These are phyloP conservation scores for Ellobius talpinus DNA, from an alignment of 2,113 vertebrate genomes.

Conservation along the genomic window DNA sequence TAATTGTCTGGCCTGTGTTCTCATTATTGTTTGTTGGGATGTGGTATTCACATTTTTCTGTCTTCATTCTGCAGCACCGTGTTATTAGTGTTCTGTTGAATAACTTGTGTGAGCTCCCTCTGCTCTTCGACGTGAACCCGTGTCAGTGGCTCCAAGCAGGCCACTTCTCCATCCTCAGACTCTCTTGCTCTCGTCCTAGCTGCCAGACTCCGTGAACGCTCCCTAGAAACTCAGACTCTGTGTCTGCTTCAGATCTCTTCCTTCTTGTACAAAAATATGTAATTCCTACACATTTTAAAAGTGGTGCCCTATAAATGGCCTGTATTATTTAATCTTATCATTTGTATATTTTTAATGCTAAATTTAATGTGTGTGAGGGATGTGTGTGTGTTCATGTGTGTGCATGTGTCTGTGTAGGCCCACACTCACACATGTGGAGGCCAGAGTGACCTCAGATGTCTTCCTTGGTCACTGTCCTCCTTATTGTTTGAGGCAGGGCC, in stretches of 20 bases:
- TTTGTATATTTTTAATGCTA: constrained; percentile 1
- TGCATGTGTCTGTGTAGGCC: neutral
- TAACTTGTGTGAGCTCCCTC: neutral
- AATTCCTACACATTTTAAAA: constrained; percentile 18
- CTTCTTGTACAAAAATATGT: neutral
- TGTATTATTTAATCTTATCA: constrained; percentile 35
- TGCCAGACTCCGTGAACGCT: neutral
- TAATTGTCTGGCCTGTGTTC: constrained; percentile 68
- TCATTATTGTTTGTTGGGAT: constrained; percentile 50
- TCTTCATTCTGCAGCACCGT: constrained; percentile 36
- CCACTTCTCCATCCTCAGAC: neutral
- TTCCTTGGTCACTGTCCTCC: too few species aligned
- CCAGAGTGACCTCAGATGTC: neutral
- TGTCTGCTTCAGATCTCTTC: neutral
- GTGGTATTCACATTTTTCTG: constrained; percentile 37
- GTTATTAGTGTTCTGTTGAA: constrained; percentile 40
- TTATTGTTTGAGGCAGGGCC: neutral
- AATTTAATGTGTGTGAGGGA: neutral
- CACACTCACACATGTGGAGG: neutral
- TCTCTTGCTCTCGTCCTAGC: neutral
- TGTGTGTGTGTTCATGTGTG: neutral
- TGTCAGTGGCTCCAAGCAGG: neutral
- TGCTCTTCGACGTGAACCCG: neutral
- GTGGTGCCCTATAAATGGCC: neutral
- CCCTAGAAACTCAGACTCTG: neutral